Conservation (phyloP, 2,888 invertebrate species). For the Microctonus hyperodae region DNA sequence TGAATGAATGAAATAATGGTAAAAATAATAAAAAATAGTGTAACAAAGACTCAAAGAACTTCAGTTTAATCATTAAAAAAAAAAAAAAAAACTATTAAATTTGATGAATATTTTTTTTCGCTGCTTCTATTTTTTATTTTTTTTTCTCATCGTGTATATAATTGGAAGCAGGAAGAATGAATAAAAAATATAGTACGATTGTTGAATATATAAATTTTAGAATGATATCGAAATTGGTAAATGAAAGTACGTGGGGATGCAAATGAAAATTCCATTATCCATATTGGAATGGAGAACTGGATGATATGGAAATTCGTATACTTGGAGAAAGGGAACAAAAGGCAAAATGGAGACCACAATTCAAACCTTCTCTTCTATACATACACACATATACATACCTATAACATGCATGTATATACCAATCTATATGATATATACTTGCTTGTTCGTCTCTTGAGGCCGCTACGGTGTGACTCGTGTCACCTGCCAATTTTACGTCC, state of each 20-base stretch:
- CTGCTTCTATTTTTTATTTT: no score
- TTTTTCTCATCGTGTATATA: neutral
- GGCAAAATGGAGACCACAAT: neutral
- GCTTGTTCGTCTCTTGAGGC: constrained; percentile 12
- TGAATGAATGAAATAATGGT: neutral
- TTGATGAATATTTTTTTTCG: no score
- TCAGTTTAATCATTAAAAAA: neutral
- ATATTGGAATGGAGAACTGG: constrained; percentile 9
- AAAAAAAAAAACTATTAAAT: no score
- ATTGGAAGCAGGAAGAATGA: neutral
- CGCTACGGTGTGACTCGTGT: constrained; percentile 24
- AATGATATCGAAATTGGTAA: constrained; percentile 7
- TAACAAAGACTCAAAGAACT: neutral
- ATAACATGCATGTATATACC: no score
- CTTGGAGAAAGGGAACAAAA: constrained; percentile 5
- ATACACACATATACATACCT: no score
- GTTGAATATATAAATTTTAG: neutral
- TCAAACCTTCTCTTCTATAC: neutral
- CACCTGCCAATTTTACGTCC: constrained; percentile 31
- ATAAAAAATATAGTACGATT: neutral
- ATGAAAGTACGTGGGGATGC: constrained; percentile 26
- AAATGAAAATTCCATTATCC: constrained; percentile 26
- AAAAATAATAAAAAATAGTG: neutral
- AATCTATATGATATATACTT: constrained; percentile 22
- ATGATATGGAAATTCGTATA: neutral